Evolutionary conservation across 2,888 invertebrate genomes (phyloP).

Genomic region (Operophtera brumata): DNA sequence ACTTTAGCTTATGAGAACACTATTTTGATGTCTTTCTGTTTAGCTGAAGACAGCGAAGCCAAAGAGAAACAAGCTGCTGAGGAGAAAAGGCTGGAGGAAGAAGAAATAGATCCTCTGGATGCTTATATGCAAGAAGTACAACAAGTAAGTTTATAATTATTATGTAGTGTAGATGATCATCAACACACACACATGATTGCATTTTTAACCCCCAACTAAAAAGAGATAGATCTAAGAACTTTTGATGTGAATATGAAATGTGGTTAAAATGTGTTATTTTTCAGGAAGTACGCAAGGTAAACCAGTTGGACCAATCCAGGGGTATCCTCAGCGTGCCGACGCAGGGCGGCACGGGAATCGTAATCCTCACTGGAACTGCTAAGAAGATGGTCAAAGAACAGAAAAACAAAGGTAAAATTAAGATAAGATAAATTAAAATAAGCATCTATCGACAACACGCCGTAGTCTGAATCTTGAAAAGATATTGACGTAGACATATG

Average conservation of each 20-base stretch:
- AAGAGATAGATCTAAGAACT: too few species aligned
- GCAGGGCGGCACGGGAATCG: constrained; percentile 80
- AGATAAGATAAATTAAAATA: too few species aligned
- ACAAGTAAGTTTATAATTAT: constrained; percentile 59
- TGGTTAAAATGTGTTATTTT: constrained; percentile 46
- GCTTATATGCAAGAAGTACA: constrained; percentile 96
- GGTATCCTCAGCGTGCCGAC: constrained; percentile 71
- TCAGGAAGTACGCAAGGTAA: constrained; percentile 90
- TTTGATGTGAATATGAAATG: too few species aligned
- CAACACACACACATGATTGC: too few species aligned
- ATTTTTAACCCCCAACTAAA: too few species aligned
- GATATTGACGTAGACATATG: too few species aligned
- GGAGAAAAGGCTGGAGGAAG: constrained; percentile 77
- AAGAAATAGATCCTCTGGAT: constrained; percentile 97
- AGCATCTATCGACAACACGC: too few species aligned
- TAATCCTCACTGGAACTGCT: constrained; percentile 91
- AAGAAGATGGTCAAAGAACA: constrained; percentile 88
- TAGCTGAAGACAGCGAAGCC: constrained; percentile 77
- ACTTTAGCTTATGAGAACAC: too few species aligned
- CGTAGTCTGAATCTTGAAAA: too few species aligned
- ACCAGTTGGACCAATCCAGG: constrained; percentile 84
- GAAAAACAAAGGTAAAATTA: constrained; percentile 81
- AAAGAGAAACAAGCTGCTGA: constrained; percentile 72
- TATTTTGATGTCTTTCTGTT: not conserved
- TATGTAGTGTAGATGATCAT: too few species aligned